Base-by-base conservation (phyloP, 2,797 vertebrate species). In the Oreochromis grahami region DNA sequence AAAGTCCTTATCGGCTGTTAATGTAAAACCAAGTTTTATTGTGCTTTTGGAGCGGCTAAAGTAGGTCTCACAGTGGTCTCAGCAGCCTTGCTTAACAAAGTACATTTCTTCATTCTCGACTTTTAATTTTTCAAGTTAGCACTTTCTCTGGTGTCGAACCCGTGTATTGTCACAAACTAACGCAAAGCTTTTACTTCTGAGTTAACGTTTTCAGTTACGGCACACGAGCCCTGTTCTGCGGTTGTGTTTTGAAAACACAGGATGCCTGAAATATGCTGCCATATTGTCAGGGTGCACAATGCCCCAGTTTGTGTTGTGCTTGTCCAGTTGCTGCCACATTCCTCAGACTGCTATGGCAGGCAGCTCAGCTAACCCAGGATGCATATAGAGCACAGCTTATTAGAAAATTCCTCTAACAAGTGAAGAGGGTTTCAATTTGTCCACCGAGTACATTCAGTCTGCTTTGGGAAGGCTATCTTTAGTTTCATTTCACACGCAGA, bases 241-340 rank as follows among this genome's bases (percentile, higher is more conserved):
- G 15, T 24, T 15, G 14, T 70, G 13, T 70, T 32, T 12, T 74
- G 26, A 50, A 32, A 32, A 50, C 70, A 74, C 68, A 19, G 68
- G 68, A 50, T 32, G 45, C 17, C 43, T 50, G 70, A 32, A 19
- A 26, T 74, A n/a, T 74, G 70, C n/a, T 82, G 3, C 32, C 41
- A 6, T 78, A 43, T 79, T 86, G 79, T 81, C 21, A 15, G 55
- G 15, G 6, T 26, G 29, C 8, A 77, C 84, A 81, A 36, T 81
- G 86, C 89, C 81, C 87, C 84, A 78, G 14, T 86, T 24, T 56
- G 15, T 52, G 63, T 51, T 9, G 36, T 45, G 82, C 85, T 85
- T 50, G 89, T 89, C 82, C 93, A 91, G 91, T 90, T 93, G 93
- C 82, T 94, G 91, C 89, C 86, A 94, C 94, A 95, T 95, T 95